Evolutionary conservation across 2,888 invertebrate species (phyloP).

Genomic region (Callyntrura sp.): DNA sequence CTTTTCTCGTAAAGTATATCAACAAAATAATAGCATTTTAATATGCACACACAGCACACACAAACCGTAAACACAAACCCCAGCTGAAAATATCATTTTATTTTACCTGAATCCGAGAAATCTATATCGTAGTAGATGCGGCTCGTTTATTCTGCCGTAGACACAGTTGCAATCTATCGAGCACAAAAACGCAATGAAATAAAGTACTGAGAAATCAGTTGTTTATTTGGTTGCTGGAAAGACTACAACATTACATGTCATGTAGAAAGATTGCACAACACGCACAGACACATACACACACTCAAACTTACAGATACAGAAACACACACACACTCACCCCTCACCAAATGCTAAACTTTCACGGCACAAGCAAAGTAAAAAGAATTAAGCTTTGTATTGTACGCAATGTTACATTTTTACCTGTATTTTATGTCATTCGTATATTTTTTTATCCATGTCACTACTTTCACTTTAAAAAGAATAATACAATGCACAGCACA

Average conservation of each 20-base stretch:
- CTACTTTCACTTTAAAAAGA: constrained; percentile 22
- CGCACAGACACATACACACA: too few relatives aligned
- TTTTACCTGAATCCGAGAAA: not conserved
- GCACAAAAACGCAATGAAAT: not conserved
- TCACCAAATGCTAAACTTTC: not conserved
- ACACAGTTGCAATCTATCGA: not conserved
- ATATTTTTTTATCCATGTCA: constrained; percentile 16
- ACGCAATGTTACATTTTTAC: not conserved
- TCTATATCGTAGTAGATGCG: not conserved
- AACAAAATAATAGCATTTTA: constrained; percentile 31
- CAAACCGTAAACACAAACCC: not conserved
- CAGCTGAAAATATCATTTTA: constrained; percentile 35
- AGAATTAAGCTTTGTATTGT: constrained; percentile 16
- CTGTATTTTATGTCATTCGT: constrained; percentile 17
- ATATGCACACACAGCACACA: constrained; percentile 4
- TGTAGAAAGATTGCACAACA: too few relatives aligned
- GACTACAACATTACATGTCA: too few relatives aligned
- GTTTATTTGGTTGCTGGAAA: too few relatives aligned
- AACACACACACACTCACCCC: too few relatives aligned
- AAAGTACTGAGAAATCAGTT: too few relatives aligned
- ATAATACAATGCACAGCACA: constrained; percentile 40
- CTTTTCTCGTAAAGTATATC: constrained; percentile 28
- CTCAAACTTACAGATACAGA: too few relatives aligned
- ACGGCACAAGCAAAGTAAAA: not conserved
- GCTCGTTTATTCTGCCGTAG: not conserved